Percentiles rank a stretch among this genome's conserved stretches.
phyloP scores from a whole-genome alignment of 2,888 invertebrate genomes.

The Lochmaea crataegi region DNA sequence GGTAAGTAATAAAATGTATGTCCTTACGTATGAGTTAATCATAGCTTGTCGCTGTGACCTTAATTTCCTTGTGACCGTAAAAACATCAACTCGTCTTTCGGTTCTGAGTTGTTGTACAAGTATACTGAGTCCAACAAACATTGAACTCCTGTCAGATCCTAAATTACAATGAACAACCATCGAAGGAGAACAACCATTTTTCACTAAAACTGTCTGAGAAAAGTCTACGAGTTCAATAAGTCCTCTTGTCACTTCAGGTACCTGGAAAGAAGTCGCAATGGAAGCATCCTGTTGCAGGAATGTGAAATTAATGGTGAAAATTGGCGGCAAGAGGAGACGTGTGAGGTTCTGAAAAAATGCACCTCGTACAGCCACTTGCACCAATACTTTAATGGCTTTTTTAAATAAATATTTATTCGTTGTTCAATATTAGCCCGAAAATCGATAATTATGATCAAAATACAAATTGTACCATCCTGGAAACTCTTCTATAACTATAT shows the following conservation, averaged over 20 bases:
- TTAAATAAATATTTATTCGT: too few species aligned
- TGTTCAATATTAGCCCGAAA: background rate
- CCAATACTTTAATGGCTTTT: constrained; percentile 4
- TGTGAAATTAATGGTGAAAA: constrained; percentile 23
- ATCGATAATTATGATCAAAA: background rate
- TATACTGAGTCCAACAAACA: constrained; percentile 89
- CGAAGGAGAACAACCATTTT: constrained; percentile 71
- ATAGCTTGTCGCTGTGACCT: constrained; percentile 86
- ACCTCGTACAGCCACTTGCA: constrained; percentile 21
- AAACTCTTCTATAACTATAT: background rate
- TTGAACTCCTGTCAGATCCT: constrained; percentile 89
- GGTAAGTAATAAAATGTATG: background rate
- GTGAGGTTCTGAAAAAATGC: constrained; percentile 19
- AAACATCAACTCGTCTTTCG: constrained; percentile 88
- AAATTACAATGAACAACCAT: constrained; percentile 89
- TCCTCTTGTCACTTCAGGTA: constrained; percentile 89
- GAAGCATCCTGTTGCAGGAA: constrained; percentile 20
- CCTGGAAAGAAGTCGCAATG: constrained; percentile 51
- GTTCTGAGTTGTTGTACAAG: constrained; percentile 85
- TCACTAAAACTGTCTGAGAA: constrained; percentile 69
- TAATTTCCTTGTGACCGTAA: constrained; percentile 84
- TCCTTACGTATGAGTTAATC: constrained; percentile 84
- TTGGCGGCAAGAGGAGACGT: constrained; percentile 17
- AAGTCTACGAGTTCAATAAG: constrained; percentile 89
- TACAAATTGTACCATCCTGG: background rate